Conservation (phyloP, 2,888 invertebrate species). For the Euzophera pinguis region DNA sequence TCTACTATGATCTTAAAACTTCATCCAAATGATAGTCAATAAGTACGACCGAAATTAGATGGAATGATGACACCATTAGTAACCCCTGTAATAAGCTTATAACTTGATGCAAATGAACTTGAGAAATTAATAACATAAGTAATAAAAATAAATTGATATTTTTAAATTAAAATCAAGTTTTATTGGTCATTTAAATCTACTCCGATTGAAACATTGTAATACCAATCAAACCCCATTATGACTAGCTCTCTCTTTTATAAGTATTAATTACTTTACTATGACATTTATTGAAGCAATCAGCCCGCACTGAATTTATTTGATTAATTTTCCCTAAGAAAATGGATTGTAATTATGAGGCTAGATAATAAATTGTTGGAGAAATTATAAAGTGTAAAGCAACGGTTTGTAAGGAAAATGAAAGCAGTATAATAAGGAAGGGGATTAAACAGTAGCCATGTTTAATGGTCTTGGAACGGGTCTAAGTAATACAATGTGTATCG, state of each 20-base stretch:
- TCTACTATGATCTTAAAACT: too few relatives aligned
- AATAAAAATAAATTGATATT: not conserved
- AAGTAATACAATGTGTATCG: conserved; percentile 26
- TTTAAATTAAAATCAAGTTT: not conserved
- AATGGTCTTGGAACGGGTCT: conserved; percentile 33
- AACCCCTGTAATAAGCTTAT: too few relatives aligned
- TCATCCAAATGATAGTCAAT: too few relatives aligned
- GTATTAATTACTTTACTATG: conserved; percentile 40
- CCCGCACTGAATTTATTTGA: conserved; percentile 31
- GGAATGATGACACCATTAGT: too few relatives aligned
- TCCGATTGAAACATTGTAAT: not conserved
- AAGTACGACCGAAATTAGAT: too few relatives aligned
- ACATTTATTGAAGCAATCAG: conserved; percentile 37
- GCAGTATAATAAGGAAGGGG: conserved; percentile 51
- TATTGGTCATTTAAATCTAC: not conserved
- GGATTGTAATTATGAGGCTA: conserved; percentile 31
- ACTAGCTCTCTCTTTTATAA: conserved; percentile 19
- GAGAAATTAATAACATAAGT: too few relatives aligned
- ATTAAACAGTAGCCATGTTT: conserved; percentile 41
- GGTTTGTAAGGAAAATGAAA: conserved; percentile 44
- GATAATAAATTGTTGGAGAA: conserved; percentile 32
- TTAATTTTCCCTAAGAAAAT: conserved; percentile 28
- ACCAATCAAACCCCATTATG: not conserved
- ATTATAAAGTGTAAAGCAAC: conserved; percentile 31
- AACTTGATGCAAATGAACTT: too few relatives aligned